phyloP scores from a whole-genome alignment of 2,113 vertebrate genomes.

The Fulmarus glacialis region DNA sequence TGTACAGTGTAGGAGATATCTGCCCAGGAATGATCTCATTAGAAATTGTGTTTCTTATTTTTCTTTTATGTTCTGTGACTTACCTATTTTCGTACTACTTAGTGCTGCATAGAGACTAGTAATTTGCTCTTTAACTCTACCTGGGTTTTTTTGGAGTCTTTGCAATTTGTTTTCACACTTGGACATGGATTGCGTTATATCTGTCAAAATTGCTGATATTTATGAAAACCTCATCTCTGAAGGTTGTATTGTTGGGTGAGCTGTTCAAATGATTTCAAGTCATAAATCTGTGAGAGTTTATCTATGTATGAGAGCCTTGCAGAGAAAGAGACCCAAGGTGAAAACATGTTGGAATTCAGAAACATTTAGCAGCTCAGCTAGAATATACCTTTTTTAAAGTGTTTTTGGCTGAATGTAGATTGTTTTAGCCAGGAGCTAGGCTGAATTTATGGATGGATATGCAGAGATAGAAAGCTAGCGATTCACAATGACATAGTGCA shows the following conservation, averaged over 20 bases:
- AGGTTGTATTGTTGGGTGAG: not conserved
- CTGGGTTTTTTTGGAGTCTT: not conserved
- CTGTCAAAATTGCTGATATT: not conserved
- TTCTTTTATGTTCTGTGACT: not conserved
- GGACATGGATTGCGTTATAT: not conserved
- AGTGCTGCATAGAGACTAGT: not conserved
- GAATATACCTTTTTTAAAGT: not conserved
- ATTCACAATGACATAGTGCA: not conserved
- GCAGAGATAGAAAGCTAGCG: not conserved
- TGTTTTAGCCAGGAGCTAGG: not conserved
- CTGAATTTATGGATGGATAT: not conserved
- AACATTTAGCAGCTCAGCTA: not conserved
- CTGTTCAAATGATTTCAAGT: not conserved
- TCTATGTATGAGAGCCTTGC: not conserved
- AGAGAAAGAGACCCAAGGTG: not conserved
- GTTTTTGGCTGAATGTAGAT: not conserved
- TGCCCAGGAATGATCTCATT: not conserved
- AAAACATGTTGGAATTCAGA: not conserved
- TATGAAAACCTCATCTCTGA: slow-evolving; percentile 20
- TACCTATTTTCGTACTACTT: not conserved
- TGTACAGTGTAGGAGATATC: not conserved
- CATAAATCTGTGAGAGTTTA: not conserved
- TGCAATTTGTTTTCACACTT: not conserved
- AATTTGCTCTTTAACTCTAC: slow-evolving; percentile 10
- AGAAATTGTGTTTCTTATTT: not conserved